Base-by-base conservation (phyloP, 2,113 vertebrate genomes). In the Mungos mungo region DNA sequence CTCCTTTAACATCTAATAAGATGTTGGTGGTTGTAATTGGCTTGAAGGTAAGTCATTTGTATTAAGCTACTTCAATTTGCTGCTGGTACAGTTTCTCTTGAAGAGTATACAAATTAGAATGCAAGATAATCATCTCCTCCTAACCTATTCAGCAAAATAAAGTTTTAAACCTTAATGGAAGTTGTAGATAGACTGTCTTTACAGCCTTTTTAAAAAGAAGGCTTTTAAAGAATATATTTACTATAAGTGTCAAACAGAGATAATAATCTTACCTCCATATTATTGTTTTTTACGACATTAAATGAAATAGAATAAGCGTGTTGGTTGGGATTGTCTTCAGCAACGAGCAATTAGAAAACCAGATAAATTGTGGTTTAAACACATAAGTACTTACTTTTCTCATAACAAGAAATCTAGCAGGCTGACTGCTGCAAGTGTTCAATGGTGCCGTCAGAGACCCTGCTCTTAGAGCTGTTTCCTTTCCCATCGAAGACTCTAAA, bases 181-280 rank as follows among this genome's bases (percentile, higher is more conserved):
- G 29, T 52, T 90, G 41, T 47, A 68, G 21, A 57, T 14, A 66
- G 41, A 31, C 7, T 69, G 1, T 82, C 35, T 74, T 92, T 68
- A 63, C 2, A 63, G 19, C 5, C 72, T 18, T 25, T 96, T 96
- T 79, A 16, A 72, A 88, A 91, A 31, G 8, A 69, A 86, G 29
- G n/a, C 54, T 93, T 90, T 95, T 81, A 92, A 72, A 93, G 35
- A 90, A 27, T 76, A 19, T 74, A 27, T 96, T 91, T 95, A 93
- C 63, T 93, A 9, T 7, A 76, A 19, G 13, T 94, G 41, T 66
- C 87, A 92, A 82, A 60, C 11, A 54, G 38, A 74, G 19, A 9
- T 88, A 95, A 95, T 57, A 91, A 50, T 93, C 92, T 76, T 85
- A 21, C 52, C 76, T 94, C 31, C 57, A 19, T 60, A 60, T 95